Evolutionary conservation across 2,888 invertebrate genomes (phyloP), one percentile per base, ranked within the genome.

Genomic region (Diplazon laetatorius): DNA sequence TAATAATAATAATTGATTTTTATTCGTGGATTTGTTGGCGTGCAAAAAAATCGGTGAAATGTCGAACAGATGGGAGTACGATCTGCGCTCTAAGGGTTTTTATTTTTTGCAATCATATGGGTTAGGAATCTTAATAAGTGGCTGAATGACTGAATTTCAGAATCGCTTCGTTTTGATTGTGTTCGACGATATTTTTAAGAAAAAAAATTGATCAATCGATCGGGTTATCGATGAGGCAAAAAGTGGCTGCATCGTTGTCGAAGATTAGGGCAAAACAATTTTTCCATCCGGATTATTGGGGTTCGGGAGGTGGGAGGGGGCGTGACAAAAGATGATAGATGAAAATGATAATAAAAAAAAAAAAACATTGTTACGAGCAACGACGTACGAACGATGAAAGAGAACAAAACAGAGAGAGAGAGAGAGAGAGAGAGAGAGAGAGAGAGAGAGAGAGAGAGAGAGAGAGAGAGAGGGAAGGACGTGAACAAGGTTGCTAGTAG

Each of bases 401-500:
- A n/a, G n/a, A n/a, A n/a, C n/a, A n/a, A n/a, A n/a, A n/a, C n/a
- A n/a, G 16, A 68, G 52, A 10, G 25, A 10, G 20, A 1, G 44
- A 20, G 14, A 22, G 10, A 39, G 66, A 20, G 50, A 42, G 69
- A n/a, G 16, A 68, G 52, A 10, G 25, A 10, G 20, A 1, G 44
- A 20, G 14, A 22, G 10, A 39, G 66, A 20, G 50, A 42, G 69
- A n/a, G 16, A 68, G 52, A 10, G 25, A 10, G 20, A 1, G 16
- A 68, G 52, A 10, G 25, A 10, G 20, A 1, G 44, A 20, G 14
- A 22, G 10, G 25, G 66, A 20, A 57, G 46, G 69, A n/a, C n/a
- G n/a, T n/a, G 69, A 80, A 76, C 46, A 69, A 73, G 69, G 76
- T 82, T 72, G 74, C 69, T 78, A 78, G 69, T 72, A 83, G 82